These are phyloP conservation scores for Leuctra nigra DNA, from an alignment of 2,888 invertebrate species.

Conservation along the genomic window DNA sequence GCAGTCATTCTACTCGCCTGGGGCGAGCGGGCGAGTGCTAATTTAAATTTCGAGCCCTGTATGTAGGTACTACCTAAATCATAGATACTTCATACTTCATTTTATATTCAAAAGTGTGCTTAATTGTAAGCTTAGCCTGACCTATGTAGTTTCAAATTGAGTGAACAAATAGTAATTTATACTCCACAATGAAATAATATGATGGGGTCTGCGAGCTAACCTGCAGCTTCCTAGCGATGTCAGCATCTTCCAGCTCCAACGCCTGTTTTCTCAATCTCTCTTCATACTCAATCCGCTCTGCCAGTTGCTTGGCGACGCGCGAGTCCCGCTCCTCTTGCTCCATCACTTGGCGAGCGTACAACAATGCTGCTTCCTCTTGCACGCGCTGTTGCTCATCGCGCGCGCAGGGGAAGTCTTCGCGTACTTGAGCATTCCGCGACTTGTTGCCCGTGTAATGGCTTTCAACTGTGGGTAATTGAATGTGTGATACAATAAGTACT, in stretches of 20 bases:
- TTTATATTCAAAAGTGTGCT: no score
- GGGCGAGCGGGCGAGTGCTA: no score
- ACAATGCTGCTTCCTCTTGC: constrained; percentile 30
- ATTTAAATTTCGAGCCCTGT: no score
- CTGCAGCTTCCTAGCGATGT: constrained; percentile 34
- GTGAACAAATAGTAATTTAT: not conserved
- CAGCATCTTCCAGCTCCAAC: constrained; percentile 27
- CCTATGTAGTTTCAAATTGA: no score
- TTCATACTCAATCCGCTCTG: constrained; percentile 55
- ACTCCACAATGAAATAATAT: not conserved
- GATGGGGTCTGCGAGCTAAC: not conserved
- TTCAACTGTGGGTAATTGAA: constrained; percentile 46
- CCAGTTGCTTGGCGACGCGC: constrained; percentile 57
- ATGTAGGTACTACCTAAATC: no score
- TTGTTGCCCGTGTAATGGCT: constrained; percentile 72
- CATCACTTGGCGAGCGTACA: constrained; percentile 29
- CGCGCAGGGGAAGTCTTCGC: constrained; percentile 72
- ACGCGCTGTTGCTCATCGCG: constrained; percentile 65
- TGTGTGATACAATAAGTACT: not conserved
- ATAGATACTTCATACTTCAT: no score
- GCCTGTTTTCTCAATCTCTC: constrained; percentile 40
- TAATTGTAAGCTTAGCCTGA: no score
- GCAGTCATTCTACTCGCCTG: no score
- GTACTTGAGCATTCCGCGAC: constrained; percentile 64
- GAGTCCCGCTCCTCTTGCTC: constrained; percentile 58